Base-by-base conservation (phyloP, 2,888 invertebrate species). In the Helleia helle region DNA sequence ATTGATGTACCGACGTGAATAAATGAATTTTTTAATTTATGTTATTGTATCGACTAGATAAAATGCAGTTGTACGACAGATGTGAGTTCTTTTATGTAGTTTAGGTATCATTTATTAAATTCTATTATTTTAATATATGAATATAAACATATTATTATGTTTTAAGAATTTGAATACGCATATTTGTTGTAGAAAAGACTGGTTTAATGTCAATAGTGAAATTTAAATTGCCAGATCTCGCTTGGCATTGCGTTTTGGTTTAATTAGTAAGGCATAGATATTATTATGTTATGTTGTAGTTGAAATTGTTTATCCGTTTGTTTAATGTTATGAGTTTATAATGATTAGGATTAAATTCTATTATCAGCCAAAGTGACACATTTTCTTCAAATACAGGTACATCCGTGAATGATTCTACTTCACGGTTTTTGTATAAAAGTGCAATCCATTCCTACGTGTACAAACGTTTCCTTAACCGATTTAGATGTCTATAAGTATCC, bases 281-380 rank as follows among this genome's bases (percentile, higher is more conserved):
- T 27, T 5, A 59, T 58, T 60, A 63, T 68, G 64, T 70, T 70
- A 73, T 53, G 71, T 75, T 76, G 65, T 67, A 70, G 59, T 61
- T 72, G 56, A 70, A 71, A 77, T 75, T 74, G 74, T 81, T 80
- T 77, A 75, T 71, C 62, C 62, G 55, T 59, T 72, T 73, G 73
- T 79, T 80, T 73, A 70, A 66, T 67, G 51, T 71, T 69, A 66
- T 61, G 60, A 71, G 70, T 72, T 71, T 72, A 69, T 69, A 59
- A 54, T 54, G 62, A 65, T 37, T 44, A 47, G 62, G 44, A 48
- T 56, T 62, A 58, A 56, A 52, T 58, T 59, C 47, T 59, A 52
- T 58, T 48, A 51, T 52, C 65, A 67, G 67, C 76, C 76, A 77
- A 76, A 77, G 74, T 59, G 50, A 44, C 44, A 41, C 46, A 49